phyloP scores from a whole-genome alignment of 1,140 invertebrate genomes.

The Drosophila grimshawi region DNA sequence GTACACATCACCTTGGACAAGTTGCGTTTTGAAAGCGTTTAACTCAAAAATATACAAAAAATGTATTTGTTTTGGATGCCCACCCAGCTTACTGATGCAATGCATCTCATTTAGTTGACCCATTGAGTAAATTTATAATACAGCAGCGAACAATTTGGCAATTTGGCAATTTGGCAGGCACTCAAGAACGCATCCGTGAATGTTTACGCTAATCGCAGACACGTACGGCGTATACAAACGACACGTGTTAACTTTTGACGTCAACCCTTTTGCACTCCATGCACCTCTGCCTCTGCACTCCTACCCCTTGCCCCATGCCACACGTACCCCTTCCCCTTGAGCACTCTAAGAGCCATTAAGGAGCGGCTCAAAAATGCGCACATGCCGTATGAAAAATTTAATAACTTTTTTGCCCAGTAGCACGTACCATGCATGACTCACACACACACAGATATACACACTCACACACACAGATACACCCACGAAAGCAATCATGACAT shows the following conservation, averaged over 20 bases:
- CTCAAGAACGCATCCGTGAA: slow-evolving; percentile 65
- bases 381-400: slow-evolving; percentile 69
- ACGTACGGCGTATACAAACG: slow-evolving; percentile 52
- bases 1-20: slow-evolving; percentile 12
- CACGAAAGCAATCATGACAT: slow-evolving; percentile 71
- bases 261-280: slow-evolving; percentile 33
- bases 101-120: slow-evolving; percentile 58
- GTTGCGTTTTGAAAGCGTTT: slow-evolving; percentile 10
- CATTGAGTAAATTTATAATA: slow-evolving; percentile 35
- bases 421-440: slow-evolving; percentile 78
- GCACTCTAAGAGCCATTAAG: slow-evolving; percentile 27
- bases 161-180: slow-evolving; percentile 60
- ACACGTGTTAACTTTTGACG: slow-evolving; percentile 61
- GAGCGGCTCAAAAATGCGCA: slow-evolving; percentile 49
- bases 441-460: slow-evolving; percentile 40
- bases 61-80: slow-evolving; percentile 26
- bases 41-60: slow-evolving; percentile 11
- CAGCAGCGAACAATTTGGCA: slow-evolving; percentile 3
- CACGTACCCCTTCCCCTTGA: neutral
- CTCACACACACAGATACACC: slow-evolving; percentile 48
- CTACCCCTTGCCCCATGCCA: neutral
- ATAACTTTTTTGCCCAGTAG: slow-evolving; percentile 78
- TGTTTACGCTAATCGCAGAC: slow-evolving; percentile 72
- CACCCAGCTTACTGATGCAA: slow-evolving; percentile 17
- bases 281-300: neutral